A percentile compares a stretch with the other conserved stretches of the same genome.
These are phyloP conservation scores for Cochlearius cochlearius DNA, from an alignment of 2,113 vertebrate species.

Conservation along the genomic window DNA sequence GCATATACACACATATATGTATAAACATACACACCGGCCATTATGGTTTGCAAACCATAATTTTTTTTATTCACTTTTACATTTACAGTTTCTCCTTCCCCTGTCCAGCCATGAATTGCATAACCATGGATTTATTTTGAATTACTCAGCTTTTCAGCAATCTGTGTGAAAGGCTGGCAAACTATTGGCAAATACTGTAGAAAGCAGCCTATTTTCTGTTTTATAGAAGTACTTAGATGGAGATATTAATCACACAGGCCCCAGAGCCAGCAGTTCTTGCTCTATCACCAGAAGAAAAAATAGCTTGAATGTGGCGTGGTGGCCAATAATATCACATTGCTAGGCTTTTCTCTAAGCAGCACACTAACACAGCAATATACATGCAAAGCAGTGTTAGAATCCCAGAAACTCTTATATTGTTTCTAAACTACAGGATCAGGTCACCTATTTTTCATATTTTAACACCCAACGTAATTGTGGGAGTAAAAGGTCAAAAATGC, in stretches of 20 bases:
- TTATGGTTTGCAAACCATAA: background rate
- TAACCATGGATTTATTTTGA: background rate
- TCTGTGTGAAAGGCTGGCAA: background rate
- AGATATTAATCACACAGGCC: background rate
- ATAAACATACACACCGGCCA: background rate
- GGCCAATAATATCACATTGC: background rate
- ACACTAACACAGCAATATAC: background rate
- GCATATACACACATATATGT: background rate
- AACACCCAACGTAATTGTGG: background rate
- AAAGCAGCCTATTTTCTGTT: background rate
- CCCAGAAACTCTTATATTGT: background rate
- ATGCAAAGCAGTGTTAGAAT: background rate
- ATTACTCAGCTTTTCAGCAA: background rate
- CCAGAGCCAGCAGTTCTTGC: background rate
- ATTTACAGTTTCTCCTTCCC: background rate
- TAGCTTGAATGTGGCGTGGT: background rate
- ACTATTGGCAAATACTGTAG: background rate
- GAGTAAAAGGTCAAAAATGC: background rate
- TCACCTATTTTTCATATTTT: background rate
- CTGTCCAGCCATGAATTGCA: background rate
- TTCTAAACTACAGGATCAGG: background rate
- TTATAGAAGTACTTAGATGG: background rate
- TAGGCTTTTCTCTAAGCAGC: background rate
- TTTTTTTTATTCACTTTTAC: background rate
- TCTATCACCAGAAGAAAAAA: background rate